phyloP scores from a whole-genome alignment of 2,113 vertebrate genomes.

The Choloepus hoffmanni region DNA sequence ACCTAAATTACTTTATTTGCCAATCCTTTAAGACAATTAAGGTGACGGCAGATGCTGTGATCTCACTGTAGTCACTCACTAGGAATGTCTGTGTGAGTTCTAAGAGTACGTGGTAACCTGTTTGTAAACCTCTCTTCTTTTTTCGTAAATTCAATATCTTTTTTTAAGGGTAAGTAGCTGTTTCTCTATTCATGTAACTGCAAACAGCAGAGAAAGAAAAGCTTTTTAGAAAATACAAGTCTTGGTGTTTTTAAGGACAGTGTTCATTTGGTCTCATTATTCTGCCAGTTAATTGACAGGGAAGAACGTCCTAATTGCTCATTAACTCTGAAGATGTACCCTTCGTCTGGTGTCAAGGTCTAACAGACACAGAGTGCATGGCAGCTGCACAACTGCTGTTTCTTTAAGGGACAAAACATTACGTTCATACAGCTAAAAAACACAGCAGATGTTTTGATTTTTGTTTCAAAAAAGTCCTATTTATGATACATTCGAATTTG shows the following conservation, averaged over 20 bases:
- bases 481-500: background rate
- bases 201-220: conserved; percentile 58
- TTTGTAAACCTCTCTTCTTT: conserved; percentile 12
- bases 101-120: background rate
- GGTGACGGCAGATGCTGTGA: background rate
- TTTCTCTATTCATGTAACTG: conserved; percentile 64
- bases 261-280: conserved; percentile 76
- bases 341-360: conserved; percentile 57
- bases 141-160: conserved; percentile 22
- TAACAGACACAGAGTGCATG: background rate
- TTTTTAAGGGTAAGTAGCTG: conserved; percentile 56
- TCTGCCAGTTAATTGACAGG: conserved; percentile 77
- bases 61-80: background rate
- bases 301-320: conserved; percentile 81
- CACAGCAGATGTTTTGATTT: background rate
- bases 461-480: conserved; percentile 22
- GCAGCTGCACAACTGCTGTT: background rate
- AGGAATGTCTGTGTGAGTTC: background rate
- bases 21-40: background rate
- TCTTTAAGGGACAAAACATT: background rate
- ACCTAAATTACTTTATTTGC: background rate
- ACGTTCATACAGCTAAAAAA: background rate
- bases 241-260: conserved; percentile 59
- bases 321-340: conserved; percentile 76
- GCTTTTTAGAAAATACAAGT: conserved; percentile 62